A percentile compares a stretch with the other conserved stretches of the same genome.
Evolutionary conservation across 2,113 vertebrate species (phyloP).

Genomic region (Nyctereutes procyonoides): DNA sequence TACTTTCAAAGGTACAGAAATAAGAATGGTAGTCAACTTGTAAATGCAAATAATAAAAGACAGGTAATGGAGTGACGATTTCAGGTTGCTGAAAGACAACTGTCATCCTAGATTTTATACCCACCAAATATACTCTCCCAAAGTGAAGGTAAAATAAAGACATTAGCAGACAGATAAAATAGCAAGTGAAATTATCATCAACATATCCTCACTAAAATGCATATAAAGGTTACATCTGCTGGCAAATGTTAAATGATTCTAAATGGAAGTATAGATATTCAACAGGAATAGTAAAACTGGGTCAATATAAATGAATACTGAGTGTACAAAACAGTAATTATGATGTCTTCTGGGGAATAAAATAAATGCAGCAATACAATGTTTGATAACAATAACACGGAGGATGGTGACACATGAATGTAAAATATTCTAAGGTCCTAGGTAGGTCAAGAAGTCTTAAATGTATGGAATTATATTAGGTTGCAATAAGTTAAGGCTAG

Average conservation of each 20-base stretch:
- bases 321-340: neutral
- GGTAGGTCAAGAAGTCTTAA: neutral
- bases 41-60: constrained; percentile 28
- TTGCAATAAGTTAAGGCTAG: neutral
- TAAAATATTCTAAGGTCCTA: constrained; percentile 26
- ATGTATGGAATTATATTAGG: neutral
- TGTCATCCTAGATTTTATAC: constrained; percentile 23
- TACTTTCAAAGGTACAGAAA: neutral
- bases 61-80: neutral
- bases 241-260: neutral
- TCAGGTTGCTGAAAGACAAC: neutral
- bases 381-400: neutral
- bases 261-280: neutral
- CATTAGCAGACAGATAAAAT: neutral
- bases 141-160: neutral
- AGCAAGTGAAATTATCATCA: neutral
- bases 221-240: neutral
- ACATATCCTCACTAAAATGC: neutral
- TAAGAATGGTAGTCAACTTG: neutral
- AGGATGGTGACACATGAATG: neutral
- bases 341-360: neutral
- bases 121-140: neutral
- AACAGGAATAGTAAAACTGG: neutral
- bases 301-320: constrained; percentile 11
- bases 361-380: neutral